Base-by-base conservation (phyloP, 1,140 invertebrate genomes). In the Euura lappo region DNA sequence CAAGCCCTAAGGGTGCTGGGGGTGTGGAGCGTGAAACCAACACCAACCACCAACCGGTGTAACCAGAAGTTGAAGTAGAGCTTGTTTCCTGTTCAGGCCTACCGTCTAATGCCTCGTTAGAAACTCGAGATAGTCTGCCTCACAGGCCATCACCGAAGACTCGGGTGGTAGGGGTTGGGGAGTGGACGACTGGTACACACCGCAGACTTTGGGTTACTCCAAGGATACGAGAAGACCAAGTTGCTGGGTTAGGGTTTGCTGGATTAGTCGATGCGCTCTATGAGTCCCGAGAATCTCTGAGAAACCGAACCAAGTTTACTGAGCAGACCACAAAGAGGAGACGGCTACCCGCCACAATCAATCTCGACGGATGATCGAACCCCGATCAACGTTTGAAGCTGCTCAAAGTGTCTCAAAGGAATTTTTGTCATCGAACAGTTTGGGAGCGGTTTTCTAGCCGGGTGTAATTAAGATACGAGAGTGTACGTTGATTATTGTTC, bases 1-100 rank as follows among this genome's bases (percentile, higher is more conserved):
- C 13, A 60, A 8, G 13, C 51, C 51, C 51, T 60, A 75, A 76
- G 77, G 72, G 65, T 75, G 77, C 78, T 84, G 28, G 28, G 28
- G 28, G 5, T 60, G 51, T 60, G 10, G 51, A 60, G 51, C 51
- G 13, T 60, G 51, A 8, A 8, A 8, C 10, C 51, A 60, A 60
- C 51, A 3, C 51, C 6, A 11, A 5, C 6, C 13, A 60, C 3
- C 51, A n/a, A 60, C 8, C 13, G 3, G 51, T 60, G 13, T 60
- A 5, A 60, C 51, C 28, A n/a, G 13, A n/a, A 60, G 3, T 60
- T 11, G 51, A 60, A 60, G 51, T n/a, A 8, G 51, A 60, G 51
- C 51, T 60, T 8, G 51, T 60, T 60, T 60, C 51, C 51, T 60
- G 2, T 60, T n/a, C 13, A 60, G 51, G 10, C 10, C 13, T 11